Base-by-base conservation (phyloP, 2,113 vertebrate species). In the Oryzias melastigma region DNA sequence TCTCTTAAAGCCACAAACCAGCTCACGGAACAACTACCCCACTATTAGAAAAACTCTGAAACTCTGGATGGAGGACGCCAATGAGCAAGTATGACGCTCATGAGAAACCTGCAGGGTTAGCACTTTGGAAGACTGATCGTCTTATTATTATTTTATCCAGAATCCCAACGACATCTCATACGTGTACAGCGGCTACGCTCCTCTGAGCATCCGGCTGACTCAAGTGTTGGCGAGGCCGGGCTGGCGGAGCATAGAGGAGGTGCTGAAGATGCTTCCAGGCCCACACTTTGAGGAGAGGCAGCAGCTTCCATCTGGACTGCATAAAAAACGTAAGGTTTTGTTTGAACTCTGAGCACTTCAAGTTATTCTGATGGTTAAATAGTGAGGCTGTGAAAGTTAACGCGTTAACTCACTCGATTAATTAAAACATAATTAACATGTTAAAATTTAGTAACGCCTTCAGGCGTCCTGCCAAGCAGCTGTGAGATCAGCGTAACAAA, bases 11-110 rank as follows among this genome's bases (percentile, higher is more conserved):
- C 82, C 71, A 1, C 97, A 99, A 87, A 82, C 82, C 0, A 85
- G 90, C 14, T 91, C 94, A 5, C 92, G 97, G 68, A 99, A 99
- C 60, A 98, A 94, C 80, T 97, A 96, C 85, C 97, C 97, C 5
- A 99, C 96, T 0, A 96, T 99, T 58, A 92, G 97, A 75, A 99
- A 99, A 69, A 99, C 97, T 0, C 77, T 99, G 12, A 96, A 97
- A 56, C 89, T 99, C 49, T 98, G 97, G 97, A 97, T 98, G 97
- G 96, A 98, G 25, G 97, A 99, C 1, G 93, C 98, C 8, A 99
- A 99, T 0, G 97, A 99, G 20, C 97, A 98, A 87, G 97, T 96
- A 51, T 1, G 7, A 14, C 4, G 57, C 25, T 44, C 17, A 3
- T 51, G 16, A 13, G 27, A 3, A 1, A 1, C 15, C 43, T 42